Percentiles rank a stretch among this genome's conserved stretches.
These are phyloP conservation scores for Ovis aries DNA, from an alignment of 2,113 vertebrate genomes.

Conservation along the genomic window DNA sequence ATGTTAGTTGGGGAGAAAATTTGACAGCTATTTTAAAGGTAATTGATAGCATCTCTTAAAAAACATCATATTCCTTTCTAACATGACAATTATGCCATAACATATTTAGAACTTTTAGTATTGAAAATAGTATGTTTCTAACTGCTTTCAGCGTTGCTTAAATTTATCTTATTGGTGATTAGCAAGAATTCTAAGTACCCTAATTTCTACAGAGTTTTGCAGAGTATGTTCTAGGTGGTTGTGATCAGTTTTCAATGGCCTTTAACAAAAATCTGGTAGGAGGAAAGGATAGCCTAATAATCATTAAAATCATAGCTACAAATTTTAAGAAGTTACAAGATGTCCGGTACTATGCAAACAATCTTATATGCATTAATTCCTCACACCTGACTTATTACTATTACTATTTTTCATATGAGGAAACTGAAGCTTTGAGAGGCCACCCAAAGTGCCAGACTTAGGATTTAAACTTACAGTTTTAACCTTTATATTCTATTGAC, in stretches of 20 bases:
- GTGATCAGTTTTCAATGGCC: neutral
- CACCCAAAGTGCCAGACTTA: neutral
- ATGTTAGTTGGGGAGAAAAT: conserved; percentile 39
- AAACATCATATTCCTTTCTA: conserved; percentile 26
- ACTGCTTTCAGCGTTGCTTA: conserved; percentile 28
- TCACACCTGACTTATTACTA: neutral
- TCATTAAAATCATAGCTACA: neutral
- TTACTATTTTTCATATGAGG: neutral
- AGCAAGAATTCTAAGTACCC: neutral
- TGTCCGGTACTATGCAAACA: neutral
- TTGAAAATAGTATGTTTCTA: conserved; percentile 9
- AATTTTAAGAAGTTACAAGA: neutral
- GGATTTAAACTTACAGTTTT: neutral
- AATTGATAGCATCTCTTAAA: conserved; percentile 39
- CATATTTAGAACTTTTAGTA: neutral
- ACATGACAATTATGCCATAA: conserved; percentile 36
- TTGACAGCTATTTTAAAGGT: conserved; percentile 58
- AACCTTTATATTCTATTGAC: neutral
- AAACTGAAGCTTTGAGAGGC: neutral
- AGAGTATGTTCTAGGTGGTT: neutral
- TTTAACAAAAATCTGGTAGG: neutral
- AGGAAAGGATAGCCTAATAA: neutral
- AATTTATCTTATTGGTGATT: neutral
- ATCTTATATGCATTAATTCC: neutral
- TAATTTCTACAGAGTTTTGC: neutral